phyloP scores from a whole-genome alignment of 1,140 invertebrate species.

The Leptinotarsa defecta region DNA sequence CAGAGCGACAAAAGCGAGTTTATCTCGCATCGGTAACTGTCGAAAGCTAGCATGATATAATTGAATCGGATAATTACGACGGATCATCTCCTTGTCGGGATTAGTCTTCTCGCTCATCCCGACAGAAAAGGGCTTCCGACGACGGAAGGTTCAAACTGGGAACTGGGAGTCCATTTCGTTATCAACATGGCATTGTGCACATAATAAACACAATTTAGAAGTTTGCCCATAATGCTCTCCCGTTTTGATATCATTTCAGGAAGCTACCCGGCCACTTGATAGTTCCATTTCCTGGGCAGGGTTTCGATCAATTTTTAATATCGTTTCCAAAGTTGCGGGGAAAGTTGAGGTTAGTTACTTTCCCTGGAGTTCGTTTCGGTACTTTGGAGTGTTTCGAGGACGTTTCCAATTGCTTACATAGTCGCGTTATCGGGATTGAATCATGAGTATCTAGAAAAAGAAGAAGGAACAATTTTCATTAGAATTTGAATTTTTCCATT shows the following conservation, averaged over 20 bases:
- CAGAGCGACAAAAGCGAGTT: not conserved
- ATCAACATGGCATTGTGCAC: slow-evolving; percentile 5
- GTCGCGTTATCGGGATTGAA: too few species aligned
- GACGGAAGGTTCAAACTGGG: not conserved
- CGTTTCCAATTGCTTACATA: too few species aligned
- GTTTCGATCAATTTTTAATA: slow-evolving; percentile 5
- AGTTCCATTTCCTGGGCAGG: slow-evolving; percentile 1
- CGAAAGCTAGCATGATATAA: not conserved
- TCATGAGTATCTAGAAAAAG: too few species aligned
- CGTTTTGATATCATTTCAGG: slow-evolving; percentile 6
- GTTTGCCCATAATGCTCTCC: not conserved
- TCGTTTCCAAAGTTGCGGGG: not conserved
- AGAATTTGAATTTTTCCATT: too few species aligned
- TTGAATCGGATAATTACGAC: slow-evolving; percentile 1
- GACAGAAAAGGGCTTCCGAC: too few species aligned
- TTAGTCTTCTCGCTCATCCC: not conserved
- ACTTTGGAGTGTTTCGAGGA: too few species aligned
- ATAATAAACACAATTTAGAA: slow-evolving; percentile 9
- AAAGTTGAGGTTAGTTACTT: not conserved
- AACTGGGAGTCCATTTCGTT: not conserved
- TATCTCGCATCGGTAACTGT: not conserved
- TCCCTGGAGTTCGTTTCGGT: too few species aligned
- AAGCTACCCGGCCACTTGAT: not conserved
- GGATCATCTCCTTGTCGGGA: not conserved
- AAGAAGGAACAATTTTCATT: too few species aligned